Evolutionary conservation across 2,888 invertebrate species (phyloP), one percentile per base, ranked within the genome.

Genomic region (Coronaproctus castanopsis): DNA sequence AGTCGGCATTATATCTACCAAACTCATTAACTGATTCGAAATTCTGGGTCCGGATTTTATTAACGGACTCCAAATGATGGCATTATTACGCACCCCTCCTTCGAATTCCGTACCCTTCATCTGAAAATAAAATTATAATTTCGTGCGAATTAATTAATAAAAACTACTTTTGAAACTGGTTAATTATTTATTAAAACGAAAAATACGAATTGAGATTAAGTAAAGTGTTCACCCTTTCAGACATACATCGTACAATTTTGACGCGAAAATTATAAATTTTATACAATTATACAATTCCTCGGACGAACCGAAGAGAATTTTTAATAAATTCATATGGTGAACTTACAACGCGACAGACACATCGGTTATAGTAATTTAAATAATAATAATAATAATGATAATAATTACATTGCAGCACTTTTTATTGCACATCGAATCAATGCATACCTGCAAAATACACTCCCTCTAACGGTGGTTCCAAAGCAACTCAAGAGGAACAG

Each of bases 1-100:
- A 0, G 83, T 84, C 1, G 84, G 83, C 21, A 83, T 66, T 82
- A 83, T 83, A 68, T 84, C 84, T 20, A 78, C 74, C 54, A 83
- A 77, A 67, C 82, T 81, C 70, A 83, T 75, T 67, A 83, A 68
- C 61, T 79, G 73, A 61, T 77, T 75, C 1, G 78, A 78, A 5
- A 81, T 77, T 54, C 78, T 71, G 62, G 77, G 76, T 8, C 75
- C 73, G 62, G 75, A 71, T 54, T 78, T 73, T 55, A 79, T 70
- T 52, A 75, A 67, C 1, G 81, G 79, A 66, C 80, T 80, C 81
- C 82, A 82, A 49, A 84, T 65, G 18, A 78, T 74, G 0, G 76
- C 76, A 1, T 73, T 73, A 0, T 76, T 78, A 22, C 79, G 70
- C 10, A 80, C 77, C 0, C 80, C 83, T 5, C 85, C 85, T 71